Base-by-base conservation (phyloP, 2,113 vertebrate species). In the Hassar affinis region DNA sequence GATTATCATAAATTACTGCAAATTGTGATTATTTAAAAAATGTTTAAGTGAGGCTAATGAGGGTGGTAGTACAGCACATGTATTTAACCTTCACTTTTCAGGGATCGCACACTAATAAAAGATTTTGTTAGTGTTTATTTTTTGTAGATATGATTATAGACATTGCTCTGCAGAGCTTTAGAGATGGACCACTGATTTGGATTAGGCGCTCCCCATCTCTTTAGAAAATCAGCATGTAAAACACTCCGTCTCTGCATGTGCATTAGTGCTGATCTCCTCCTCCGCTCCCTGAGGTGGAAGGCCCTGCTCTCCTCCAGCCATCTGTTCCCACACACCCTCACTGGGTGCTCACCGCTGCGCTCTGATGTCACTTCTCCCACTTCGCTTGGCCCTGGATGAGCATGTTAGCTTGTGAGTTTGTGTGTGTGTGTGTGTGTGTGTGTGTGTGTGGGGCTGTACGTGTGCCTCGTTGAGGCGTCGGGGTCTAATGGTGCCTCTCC, bases 401-500 rank as follows among this genome's bases (percentile, higher is more conserved):
- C 30, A 2, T 3, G 56, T 42, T 4, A 45, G 57, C 11, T 11
- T n/a, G 15, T 51, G 38, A 42, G 3, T n/a, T n/a, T n/a, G n/a
- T n/a, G 71, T 0, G n/a, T 9, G 22, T 38, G 30, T 1, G 78
- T 51, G 42, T 30, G 78, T 27, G 17, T 35, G 61, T 77, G 74
- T 77, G 49, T 22, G 75, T 17, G 49, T 10, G 49, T 49, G 54
- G 14, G n/a, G 54, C 54, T 56, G 22, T 72, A 59, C 54, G 27
- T 69, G 61, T 20, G 49, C 30, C 62, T 18, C 54, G 14, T 47
- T 25, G 38, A 66, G 42, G 80, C 62, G 51, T 30, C 20, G 82
- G 35, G 76, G 38, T 68, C 86, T 61, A 83, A 88, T 89, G 91
- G 87, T 85, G 89, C 87, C 87, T 86, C 88, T 92, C 88, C 85